These are phyloP conservation scores for Phymastichus coffea DNA, from an alignment of 1,140 invertebrate species.

Conservation along the genomic window DNA sequence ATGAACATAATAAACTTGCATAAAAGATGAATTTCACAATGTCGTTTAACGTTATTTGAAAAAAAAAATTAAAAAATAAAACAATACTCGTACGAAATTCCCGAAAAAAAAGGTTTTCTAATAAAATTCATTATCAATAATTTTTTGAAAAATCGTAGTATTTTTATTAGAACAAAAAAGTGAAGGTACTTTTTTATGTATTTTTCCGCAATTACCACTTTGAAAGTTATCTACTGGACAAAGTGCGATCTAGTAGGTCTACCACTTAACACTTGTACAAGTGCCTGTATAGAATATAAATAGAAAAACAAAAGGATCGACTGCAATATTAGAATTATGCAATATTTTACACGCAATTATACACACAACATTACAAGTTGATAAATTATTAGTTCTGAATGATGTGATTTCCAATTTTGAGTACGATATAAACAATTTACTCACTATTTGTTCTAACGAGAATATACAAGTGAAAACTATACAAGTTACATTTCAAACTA, in stretches of 20 bases:
- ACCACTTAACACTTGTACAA: slow-evolving; percentile 21
- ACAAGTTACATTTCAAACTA: not conserved
- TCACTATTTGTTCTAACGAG: not conserved
- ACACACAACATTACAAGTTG: slow-evolving; percentile 1
- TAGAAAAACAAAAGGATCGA: slow-evolving; percentile 21
- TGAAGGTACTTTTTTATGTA: slow-evolving; percentile 14
- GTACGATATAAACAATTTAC: slow-evolving; percentile 6
- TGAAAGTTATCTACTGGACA: slow-evolving; percentile 17
- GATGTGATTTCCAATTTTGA: not conserved
- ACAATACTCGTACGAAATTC: not conserved
- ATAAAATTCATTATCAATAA: slow-evolving; percentile 11
- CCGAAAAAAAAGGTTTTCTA: slow-evolving; percentile 17
- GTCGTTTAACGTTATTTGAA: not conserved
- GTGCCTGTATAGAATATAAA: slow-evolving; percentile 19
- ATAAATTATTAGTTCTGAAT: slow-evolving; percentile 10
- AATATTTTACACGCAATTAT: slow-evolving; percentile 24
- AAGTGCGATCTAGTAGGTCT: slow-evolving; percentile 24
- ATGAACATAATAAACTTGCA: not conserved
- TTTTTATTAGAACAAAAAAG: slow-evolving; percentile 26
- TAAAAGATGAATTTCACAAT: not conserved
- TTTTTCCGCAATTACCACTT: slow-evolving; percentile 3
- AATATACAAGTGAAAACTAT: slow-evolving; percentile 14
- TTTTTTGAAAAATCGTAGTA: slow-evolving; percentile 15
- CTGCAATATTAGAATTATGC: slow-evolving; percentile 12
- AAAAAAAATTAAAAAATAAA: not conserved